These are phyloP conservation scores for Mizuhopecten yessoensis DNA, from an alignment of 1,140 invertebrate genomes.

Conservation along the genomic window DNA sequence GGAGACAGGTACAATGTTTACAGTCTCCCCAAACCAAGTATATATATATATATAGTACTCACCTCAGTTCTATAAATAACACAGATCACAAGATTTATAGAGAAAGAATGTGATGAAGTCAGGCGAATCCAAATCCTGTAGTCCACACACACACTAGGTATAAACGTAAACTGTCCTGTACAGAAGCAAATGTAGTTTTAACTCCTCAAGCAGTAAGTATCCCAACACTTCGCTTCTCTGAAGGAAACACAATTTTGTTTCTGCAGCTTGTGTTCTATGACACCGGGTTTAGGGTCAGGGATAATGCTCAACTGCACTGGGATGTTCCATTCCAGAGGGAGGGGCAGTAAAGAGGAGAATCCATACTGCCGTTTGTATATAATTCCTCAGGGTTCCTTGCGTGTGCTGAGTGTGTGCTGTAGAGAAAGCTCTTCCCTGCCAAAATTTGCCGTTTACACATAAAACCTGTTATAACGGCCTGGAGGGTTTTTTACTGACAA, in stretches of 20 bases:
- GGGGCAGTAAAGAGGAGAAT: neutral
- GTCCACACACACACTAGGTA: neutral
- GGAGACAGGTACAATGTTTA: no score
- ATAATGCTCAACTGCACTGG: neutral
- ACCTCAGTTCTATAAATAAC: neutral
- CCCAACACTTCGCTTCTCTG: neutral
- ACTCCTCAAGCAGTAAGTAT: neutral
- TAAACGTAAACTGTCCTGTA: neutral
- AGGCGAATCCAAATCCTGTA: neutral
- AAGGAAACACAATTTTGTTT: slow-evolving; percentile 4
- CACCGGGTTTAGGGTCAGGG: neutral
- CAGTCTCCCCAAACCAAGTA: neutral
- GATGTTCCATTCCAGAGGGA: neutral
- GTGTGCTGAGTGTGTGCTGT: neutral
- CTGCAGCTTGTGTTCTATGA: slow-evolving; percentile 3
- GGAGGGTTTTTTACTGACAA: neutral
- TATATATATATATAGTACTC: neutral
- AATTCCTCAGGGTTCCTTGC: neutral
- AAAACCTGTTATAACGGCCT: slow-evolving; percentile 17
- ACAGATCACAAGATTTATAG: neutral
- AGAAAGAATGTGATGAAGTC: neutral
- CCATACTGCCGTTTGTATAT: neutral
- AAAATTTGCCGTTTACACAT: neutral
- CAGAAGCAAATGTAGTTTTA: neutral
- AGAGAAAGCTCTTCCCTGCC: neutral